Base-by-base conservation (phyloP, 2,113 vertebrate species). In the Perca schrenkii region DNA sequence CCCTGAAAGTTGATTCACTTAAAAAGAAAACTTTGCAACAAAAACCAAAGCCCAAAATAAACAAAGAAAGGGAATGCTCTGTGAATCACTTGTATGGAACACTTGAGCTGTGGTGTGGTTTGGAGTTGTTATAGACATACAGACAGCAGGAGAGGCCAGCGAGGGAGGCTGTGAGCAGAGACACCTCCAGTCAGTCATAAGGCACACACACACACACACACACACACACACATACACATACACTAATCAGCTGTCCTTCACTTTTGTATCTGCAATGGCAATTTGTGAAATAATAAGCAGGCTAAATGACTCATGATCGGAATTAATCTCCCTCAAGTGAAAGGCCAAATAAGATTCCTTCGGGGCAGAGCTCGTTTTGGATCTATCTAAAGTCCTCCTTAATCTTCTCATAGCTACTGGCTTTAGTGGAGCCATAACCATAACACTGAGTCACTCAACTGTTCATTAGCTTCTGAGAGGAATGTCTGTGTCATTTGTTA, bases 401-500 rank as follows among this genome's bases (percentile, higher is more conserved):
- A 82, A 94, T 91, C 88, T 90, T 86, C 83, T 89, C 88, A 86
- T 77, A 88, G 83, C 86, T 91, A 87, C 92, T 83, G 86, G 85
- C 90, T 90, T 88, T 86, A 83, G 79, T 89, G 77, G 88, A 90
- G 89, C 86, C 86, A 82, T 89, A 89, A 89, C 73, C 83, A 89
- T 68, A 91, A 86, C 79, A 90, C 84, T 67, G 84, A 92, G 81
- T 90, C 84, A 86, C 87, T 85, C 86, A 68, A 74, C 80, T 85
- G 61, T 83, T 86, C 84, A 77, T 68, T 86, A 82, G 82, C 77
- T 88, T 71, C 79, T 78, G 75, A 86, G 63, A 88, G 68, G 83
- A 91, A 91, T 91, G 79, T 88, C 88, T 92, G 86, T 91, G 89
- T 86, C 85, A 88, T 90, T 79, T 93, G 84, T 90, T 89, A 89